These are phyloP conservation scores for Labroides dimidiatus DNA, from an alignment of 2,797 vertebrate genomes.

Conservation along the genomic window DNA sequence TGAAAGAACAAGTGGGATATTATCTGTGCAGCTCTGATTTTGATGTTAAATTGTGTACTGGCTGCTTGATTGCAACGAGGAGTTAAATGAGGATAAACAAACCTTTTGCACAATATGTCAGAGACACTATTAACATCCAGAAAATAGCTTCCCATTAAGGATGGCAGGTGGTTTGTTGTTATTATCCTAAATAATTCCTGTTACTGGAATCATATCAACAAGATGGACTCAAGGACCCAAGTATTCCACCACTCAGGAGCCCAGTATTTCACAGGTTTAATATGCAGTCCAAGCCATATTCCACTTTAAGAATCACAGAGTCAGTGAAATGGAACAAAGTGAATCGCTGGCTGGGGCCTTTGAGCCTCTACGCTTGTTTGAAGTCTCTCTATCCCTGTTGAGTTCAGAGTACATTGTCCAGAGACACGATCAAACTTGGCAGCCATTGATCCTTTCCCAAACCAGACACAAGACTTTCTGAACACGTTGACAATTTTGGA, in stretches of 20 bases:
- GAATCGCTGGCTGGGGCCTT: conserved; percentile 74
- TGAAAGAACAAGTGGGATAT: conserved; percentile 45
- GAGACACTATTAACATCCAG: conserved; percentile 17
- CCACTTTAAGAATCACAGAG: conserved; percentile 78
- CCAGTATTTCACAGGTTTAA: conserved; percentile 61
- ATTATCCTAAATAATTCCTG: conserved; percentile 56
- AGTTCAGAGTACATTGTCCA: conserved; percentile 80
- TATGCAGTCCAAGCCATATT: conserved; percentile 72
- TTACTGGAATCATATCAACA: conserved; percentile 64
- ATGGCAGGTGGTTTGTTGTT: conserved; percentile 53
- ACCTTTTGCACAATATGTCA: conserved; percentile 11
- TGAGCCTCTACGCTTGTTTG: conserved; percentile 76
- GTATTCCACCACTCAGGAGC: conserved; percentile 41
- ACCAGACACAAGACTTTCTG: conserved; percentile 75
- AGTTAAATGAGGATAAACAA: conserved; percentile 30
- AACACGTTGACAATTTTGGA: conserved; percentile 80
- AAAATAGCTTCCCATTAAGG: conserved; percentile 32
- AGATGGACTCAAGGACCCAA: conserved; percentile 59
- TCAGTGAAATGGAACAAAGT: conserved; percentile 80
- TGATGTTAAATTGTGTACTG: conserved; percentile 16
- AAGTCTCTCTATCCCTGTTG: conserved; percentile 74
- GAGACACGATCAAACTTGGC: conserved; percentile 81
- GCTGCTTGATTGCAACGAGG: conserved; percentile 27
- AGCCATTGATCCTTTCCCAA: conserved; percentile 82
- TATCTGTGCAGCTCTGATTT: conserved; percentile 16